phyloP scores from a whole-genome alignment of 1,140 invertebrate genomes.

The Lutraria rhynchaena region DNA sequence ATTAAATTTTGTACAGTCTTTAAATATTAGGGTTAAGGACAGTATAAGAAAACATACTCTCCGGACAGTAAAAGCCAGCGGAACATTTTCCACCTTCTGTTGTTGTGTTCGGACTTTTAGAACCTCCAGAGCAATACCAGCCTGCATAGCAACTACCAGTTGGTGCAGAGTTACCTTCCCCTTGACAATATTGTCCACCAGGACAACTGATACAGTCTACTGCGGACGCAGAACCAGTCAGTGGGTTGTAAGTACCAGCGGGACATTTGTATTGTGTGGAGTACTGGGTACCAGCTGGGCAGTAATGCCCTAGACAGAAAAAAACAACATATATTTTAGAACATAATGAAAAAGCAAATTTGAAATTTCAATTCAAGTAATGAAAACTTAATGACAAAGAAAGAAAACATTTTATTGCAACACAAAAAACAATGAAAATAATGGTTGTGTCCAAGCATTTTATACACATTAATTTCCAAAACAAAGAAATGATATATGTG shows the following conservation, averaged over 20 bases:
- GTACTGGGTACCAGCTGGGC: slow-evolving; percentile 75
- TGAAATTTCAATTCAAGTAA: too few relatives aligned
- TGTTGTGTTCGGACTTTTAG: slow-evolving; percentile 74
- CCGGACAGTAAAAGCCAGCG: slow-evolving; percentile 76
- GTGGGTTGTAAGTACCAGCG: slow-evolving; percentile 77
- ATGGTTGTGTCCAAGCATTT: too few relatives aligned
- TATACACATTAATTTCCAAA: too few relatives aligned
- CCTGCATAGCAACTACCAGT: slow-evolving; percentile 78
- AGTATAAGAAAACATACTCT: slow-evolving; percentile 63
- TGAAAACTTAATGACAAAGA: too few relatives aligned
- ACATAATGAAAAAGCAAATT: too few relatives aligned
- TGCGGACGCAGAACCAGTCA: slow-evolving; percentile 53
- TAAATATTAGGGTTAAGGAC: background rate
- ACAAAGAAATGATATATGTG: too few relatives aligned
- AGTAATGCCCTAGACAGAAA: slow-evolving; percentile 80
- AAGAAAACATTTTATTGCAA: too few relatives aligned
- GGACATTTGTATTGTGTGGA: slow-evolving; percentile 73
- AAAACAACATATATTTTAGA: too few relatives aligned
- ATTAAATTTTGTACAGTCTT: background rate
- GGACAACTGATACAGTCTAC: slow-evolving; percentile 73
- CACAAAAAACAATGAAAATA: too few relatives aligned
- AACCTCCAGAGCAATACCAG: slow-evolving; percentile 77
- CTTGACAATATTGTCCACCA: slow-evolving; percentile 77
- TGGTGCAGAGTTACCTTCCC: slow-evolving; percentile 72
- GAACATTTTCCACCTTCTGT: slow-evolving; percentile 76